Percentiles rank a stretch among this genome's conserved stretches.
Conservation (phyloP, 1,140 invertebrate genomes). For the Drosophila parvula region DNA sequence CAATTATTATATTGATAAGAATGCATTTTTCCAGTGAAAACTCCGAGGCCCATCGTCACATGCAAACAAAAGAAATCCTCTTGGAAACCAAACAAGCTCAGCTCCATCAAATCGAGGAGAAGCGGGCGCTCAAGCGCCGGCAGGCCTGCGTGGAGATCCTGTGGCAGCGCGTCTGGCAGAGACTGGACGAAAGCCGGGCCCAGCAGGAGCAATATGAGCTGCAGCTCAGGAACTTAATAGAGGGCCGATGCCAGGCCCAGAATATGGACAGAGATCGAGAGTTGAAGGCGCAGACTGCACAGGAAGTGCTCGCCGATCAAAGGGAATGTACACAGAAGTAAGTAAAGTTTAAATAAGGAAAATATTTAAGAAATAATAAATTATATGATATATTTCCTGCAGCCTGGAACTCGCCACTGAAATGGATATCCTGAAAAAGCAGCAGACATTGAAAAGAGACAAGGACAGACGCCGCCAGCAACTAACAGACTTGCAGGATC, state of each 20-base stretch:
- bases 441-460: conserved; percentile 1
- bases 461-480: conserved; percentile 35
- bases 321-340: conserved; percentile 32
- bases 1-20: not conserved
- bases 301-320: conserved; percentile 25
- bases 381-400: not conserved
- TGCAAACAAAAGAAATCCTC: conserved; percentile 59
- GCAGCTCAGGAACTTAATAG: conserved; percentile 35
- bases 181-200: conserved; percentile 38
- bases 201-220: conserved; percentile 47
- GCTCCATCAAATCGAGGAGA: conserved; percentile 69
- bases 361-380: not conserved
- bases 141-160: conserved; percentile 53
- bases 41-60: conserved; percentile 61
- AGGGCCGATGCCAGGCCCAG: conserved; percentile 27
- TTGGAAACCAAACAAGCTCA: conserved; percentile 64
- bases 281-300: not conserved
- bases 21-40: conserved; percentile 44
- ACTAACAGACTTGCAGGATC: conserved; percentile 37
- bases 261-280: conserved; percentile 34
- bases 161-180: conserved; percentile 58
- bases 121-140: conserved; percentile 25
- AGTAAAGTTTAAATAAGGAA: not conserved
- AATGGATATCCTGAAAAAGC: conserved; percentile 9
- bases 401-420: conserved; percentile 28